Conservation (phyloP, 2,113 vertebrate species). For the Haplotaxodon microlepis region DNA sequence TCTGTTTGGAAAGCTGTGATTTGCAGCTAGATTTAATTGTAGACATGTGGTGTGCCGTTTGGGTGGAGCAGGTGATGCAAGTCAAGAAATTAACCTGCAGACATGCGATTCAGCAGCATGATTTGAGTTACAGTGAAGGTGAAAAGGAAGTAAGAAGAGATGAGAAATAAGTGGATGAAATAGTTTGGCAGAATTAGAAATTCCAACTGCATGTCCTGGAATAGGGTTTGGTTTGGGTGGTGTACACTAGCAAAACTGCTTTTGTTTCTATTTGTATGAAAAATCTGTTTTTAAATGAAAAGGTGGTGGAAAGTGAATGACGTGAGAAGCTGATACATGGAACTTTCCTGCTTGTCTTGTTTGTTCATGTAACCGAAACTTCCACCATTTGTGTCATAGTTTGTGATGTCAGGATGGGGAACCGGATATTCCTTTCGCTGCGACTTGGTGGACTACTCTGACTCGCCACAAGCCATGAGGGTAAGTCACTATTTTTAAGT, state of each 20-base stretch:
- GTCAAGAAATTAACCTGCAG: background rate
- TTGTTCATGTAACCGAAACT: background rate
- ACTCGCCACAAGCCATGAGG: constrained; percentile 81
- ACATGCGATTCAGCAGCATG: background rate
- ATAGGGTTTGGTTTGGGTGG: background rate
- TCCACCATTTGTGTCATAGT: constrained; percentile 65
- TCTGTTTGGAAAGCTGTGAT: background rate
- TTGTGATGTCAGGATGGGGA: constrained; percentile 96
- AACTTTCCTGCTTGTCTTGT: background rate
- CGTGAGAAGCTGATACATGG: background rate
- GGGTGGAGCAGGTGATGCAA: background rate
- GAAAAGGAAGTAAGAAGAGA: background rate
- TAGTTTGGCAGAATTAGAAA: too few relatives aligned
- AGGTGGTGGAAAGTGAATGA: background rate
- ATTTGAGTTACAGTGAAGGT: background rate
- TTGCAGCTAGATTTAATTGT: background rate
- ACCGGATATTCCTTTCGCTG: constrained; percentile 89
- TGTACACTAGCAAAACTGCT: background rate
- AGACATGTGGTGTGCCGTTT: background rate
- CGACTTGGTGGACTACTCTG: constrained; percentile 89
- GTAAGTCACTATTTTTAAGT: constrained; percentile 68
- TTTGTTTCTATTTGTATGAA: background rate
- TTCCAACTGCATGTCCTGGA: background rate
- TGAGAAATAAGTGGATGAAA: background rate
- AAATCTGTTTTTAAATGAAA: background rate